phyloP scores from a whole-genome alignment of 2,113 vertebrate species.

The Chaenogobius annularis region DNA sequence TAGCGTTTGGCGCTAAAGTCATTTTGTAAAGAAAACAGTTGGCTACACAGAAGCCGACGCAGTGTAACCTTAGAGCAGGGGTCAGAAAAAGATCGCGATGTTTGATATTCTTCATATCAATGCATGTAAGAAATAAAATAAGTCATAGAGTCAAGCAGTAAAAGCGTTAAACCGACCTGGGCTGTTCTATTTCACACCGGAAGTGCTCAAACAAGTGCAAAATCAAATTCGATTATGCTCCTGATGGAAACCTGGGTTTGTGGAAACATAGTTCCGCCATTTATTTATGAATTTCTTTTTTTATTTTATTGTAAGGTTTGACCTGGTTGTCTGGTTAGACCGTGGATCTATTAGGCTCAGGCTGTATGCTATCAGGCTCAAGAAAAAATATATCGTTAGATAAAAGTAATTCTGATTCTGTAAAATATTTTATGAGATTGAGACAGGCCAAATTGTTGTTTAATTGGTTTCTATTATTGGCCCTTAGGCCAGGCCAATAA shows the following conservation, averaged over 20 bases:
- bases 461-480: no score
- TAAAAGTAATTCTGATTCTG: no score
- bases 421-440: no score
- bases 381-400: no score
- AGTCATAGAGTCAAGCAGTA: neutral
- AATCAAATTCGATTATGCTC: neutral
- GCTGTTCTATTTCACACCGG: slow-evolving; percentile 67
- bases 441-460: no score
- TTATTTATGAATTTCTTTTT: no score
- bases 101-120: neutral
- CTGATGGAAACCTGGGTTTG: slow-evolving; percentile 9
- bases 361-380: no score
- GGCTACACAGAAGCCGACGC: neutral
- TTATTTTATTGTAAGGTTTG: neutral
- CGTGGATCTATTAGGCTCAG: no score
- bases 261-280: slow-evolving; percentile 39
- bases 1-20: slow-evolving; percentile 21
- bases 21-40: slow-evolving; percentile 1
- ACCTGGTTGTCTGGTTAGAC: no score
- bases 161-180: slow-evolving; percentile 69
- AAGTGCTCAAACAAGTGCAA: slow-evolving; percentile 31
- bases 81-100: neutral
- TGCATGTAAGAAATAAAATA: neutral
- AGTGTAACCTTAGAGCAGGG: no score
- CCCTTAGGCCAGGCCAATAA: no score